Evolutionary conservation across 2,888 invertebrate species (phyloP).

Genomic region (Atrina japonica): DNA sequence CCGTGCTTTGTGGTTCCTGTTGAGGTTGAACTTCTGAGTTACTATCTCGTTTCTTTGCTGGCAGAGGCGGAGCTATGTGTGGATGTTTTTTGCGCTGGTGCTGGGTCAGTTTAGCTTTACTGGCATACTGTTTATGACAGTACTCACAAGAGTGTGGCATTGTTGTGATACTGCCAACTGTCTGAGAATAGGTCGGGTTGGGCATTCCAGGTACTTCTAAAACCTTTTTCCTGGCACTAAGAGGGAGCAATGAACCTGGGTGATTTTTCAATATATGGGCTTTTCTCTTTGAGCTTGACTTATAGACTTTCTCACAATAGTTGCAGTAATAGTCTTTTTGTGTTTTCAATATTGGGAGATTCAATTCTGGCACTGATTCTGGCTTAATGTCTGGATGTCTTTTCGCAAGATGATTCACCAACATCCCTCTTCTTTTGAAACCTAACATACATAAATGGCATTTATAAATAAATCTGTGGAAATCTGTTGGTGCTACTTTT

Average conservation of each 20-base stretch:
- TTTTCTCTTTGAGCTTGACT: constrained; percentile 91
- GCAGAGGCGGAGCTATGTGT: constrained; percentile 52
- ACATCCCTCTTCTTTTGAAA: constrained; percentile 91
- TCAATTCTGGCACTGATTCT: constrained; percentile 86
- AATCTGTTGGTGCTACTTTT: constrained; percentile 85
- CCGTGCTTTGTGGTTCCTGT: constrained; percentile 30
- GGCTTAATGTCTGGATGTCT: constrained; percentile 85
- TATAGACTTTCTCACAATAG: constrained; percentile 89
- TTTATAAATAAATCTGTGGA: constrained; percentile 88
- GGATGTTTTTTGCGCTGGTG: constrained; percentile 82
- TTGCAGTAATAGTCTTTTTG: constrained; percentile 91
- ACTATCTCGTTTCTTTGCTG: constrained; percentile 48
- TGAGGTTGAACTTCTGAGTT: constrained; percentile 24
- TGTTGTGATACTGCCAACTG: constrained; percentile 88
- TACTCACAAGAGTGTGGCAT: constrained; percentile 88
- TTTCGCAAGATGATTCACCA: constrained; percentile 92
- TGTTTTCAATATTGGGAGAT: constrained; percentile 88
- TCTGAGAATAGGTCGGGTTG: constrained; percentile 86
- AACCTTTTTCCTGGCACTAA: constrained; percentile 73
- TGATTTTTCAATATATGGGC: constrained; percentile 91
- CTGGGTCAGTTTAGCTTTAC: constrained; percentile 85
- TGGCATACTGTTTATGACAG: constrained; percentile 94
- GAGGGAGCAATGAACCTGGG: constrained; percentile 87
- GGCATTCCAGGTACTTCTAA: constrained; percentile 81
- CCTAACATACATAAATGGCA: constrained; percentile 89